These are phyloP conservation scores for Sparus aurata DNA, from an alignment of 2,797 vertebrate species.

Conservation along the genomic window DNA sequence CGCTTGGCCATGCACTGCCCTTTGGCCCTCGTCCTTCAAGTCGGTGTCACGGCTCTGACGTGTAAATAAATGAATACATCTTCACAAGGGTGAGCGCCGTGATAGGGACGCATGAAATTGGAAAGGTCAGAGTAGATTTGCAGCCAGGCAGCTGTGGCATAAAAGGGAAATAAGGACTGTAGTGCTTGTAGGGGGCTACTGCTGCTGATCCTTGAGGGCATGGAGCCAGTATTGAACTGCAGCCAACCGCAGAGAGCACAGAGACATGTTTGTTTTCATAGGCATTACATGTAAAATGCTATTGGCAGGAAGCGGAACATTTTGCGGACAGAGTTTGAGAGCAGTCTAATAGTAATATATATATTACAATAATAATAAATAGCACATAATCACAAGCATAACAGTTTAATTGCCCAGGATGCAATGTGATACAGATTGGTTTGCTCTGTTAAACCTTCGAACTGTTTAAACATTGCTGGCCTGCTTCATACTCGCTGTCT, in stretches of 20 bases:
- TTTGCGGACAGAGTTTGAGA: slow-evolving; percentile 27
- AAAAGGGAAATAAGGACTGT: slow-evolving; percentile 37
- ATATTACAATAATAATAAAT: slow-evolving; percentile 59
- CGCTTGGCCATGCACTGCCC: slow-evolving; percentile 32
- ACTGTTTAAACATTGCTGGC: slow-evolving; percentile 41
- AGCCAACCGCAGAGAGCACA: slow-evolving; percentile 62
- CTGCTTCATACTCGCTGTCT: background rate
- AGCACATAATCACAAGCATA: slow-evolving; percentile 52
- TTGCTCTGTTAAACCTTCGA: slow-evolving; percentile 42
- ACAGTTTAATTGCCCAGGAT: slow-evolving; percentile 48
- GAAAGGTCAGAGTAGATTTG: slow-evolving; percentile 40
- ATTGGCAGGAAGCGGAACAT: slow-evolving; percentile 49
- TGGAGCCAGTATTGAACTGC: slow-evolving; percentile 56
- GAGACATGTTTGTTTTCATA: slow-evolving; percentile 69
- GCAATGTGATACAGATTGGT: slow-evolving; percentile 47
- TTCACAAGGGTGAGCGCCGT: slow-evolving; percentile 36
- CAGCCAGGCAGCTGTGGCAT: slow-evolving; percentile 42
- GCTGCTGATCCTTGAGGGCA: slow-evolving; percentile 55
- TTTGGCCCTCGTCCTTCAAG: slow-evolving; percentile 46
- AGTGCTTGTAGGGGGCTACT: slow-evolving; percentile 37
- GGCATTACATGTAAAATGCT: slow-evolving; percentile 60
- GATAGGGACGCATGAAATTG: slow-evolving; percentile 34
- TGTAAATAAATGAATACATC: slow-evolving; percentile 62
- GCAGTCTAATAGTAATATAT: slow-evolving; percentile 24
- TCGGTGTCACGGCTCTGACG: slow-evolving; percentile 41